Evolutionary conservation across 1,140 invertebrate species (phyloP).

Genomic region (Leptoteleia sp.): DNA sequence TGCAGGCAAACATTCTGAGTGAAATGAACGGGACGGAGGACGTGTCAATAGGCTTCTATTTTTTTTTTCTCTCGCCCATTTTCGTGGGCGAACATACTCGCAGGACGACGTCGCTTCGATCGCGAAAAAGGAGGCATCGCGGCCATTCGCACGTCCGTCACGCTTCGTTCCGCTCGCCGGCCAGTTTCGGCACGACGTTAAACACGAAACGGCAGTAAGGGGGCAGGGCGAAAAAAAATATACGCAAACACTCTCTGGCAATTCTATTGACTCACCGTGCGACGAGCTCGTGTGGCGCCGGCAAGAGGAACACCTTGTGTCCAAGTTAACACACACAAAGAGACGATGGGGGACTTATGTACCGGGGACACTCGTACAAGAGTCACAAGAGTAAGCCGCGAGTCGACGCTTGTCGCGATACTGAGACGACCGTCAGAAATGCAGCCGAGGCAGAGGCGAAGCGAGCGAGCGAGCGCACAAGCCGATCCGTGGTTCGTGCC

Average conservation of each 20-base stretch:
- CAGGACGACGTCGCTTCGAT: slow-evolving; percentile 62
- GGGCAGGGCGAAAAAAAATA: slow-evolving; percentile 6
- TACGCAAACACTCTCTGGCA: slow-evolving; percentile 1
- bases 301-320: slow-evolving; percentile 24
- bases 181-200: slow-evolving; percentile 32
- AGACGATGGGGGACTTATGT: slow-evolving; percentile 12
- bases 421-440: slow-evolving; percentile 54
- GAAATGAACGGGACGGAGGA: too few species aligned
- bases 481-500: slow-evolving; percentile 30
- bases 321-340: slow-evolving; percentile 37
- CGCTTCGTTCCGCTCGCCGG: slow-evolving; percentile 64
- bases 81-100: slow-evolving; percentile 8
- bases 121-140: slow-evolving; percentile 57
- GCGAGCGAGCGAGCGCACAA: not conserved
- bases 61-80: too few species aligned
- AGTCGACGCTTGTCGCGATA: slow-evolving; percentile 71
- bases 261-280: slow-evolving; percentile 55
- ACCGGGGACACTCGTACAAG: not conserved
- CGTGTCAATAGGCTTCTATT: too few species aligned
- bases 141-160: slow-evolving; percentile 62
- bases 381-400: slow-evolving; percentile 30
- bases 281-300: slow-evolving; percentile 30
- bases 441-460: slow-evolving; percentile 32
- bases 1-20: too few species aligned
- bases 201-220: slow-evolving; percentile 9